Percentiles rank a stretch among this genome's conserved stretches.
Conservation (phyloP, 2,797 vertebrate genomes). For the Pseudomugil gertrudae region DNA sequence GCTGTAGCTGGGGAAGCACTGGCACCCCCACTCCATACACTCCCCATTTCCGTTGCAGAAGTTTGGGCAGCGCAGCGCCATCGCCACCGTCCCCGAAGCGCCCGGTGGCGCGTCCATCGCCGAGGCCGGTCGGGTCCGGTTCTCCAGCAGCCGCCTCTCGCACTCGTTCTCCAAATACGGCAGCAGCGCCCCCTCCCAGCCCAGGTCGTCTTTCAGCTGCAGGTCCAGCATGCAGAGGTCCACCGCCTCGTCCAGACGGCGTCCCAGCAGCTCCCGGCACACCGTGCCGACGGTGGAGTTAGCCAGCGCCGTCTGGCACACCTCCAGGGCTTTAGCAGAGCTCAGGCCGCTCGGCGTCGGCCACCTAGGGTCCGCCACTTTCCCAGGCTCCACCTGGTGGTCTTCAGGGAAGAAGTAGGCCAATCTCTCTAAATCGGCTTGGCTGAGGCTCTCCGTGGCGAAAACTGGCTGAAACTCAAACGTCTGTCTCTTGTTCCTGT, state of each 20-base stretch:
- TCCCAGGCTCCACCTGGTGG: constrained; percentile 71
- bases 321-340: constrained; percentile 73
- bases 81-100: constrained; percentile 50
- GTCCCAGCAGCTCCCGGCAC: constrained; percentile 77
- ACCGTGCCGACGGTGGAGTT: constrained; percentile 77
- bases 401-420: constrained; percentile 86
- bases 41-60: constrained; percentile 79
- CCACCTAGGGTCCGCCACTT: constrained; percentile 69
- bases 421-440: constrained; percentile 72
- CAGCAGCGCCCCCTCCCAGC: constrained; percentile 39
- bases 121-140: constrained; percentile 50
- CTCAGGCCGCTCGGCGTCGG: constrained; percentile 78
- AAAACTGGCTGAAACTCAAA: constrained; percentile 69
- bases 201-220: constrained; percentile 83
- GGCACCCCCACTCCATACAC: constrained; percentile 83
- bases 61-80: constrained; percentile 79
- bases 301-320: constrained; percentile 73
- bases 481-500: constrained; percentile 58
- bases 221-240: constrained; percentile 82
- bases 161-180: constrained; percentile 87
- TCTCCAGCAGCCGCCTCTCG: constrained; percentile 82
- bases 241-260: constrained; percentile 76
- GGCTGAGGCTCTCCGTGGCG: constrained; percentile 61
- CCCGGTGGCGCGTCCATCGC: constrained; percentile 17
- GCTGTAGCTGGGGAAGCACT: constrained; percentile 78